phyloP scores from a whole-genome alignment of 1,140 invertebrate genomes.

The Brachionus paranguensis region DNA sequence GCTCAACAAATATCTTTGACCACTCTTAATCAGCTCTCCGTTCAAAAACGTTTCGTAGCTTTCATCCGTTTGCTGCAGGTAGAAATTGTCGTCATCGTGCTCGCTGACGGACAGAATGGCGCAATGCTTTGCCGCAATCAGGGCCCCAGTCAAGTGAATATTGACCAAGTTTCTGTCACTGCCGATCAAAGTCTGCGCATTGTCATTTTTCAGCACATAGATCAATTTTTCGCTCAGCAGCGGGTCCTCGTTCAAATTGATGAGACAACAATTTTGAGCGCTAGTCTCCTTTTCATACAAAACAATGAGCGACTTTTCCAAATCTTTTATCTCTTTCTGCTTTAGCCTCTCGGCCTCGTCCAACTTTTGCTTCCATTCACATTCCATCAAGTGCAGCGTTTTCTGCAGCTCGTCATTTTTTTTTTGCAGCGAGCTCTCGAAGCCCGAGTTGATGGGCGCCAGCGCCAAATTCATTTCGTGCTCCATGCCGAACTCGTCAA shows the following conservation, averaged over 20 bases:
- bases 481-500: neutral
- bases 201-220: constrained; percentile 58
- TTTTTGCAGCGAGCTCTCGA: constrained; percentile 56
- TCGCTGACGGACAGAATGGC: constrained; percentile 53
- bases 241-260: constrained; percentile 67
- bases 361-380: constrained; percentile 29
- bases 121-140: constrained; percentile 65
- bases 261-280: constrained; percentile 48
- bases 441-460: neutral
- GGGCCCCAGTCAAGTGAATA: constrained; percentile 63
- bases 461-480: constrained; percentile 12
- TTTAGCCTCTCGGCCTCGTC: constrained; percentile 45
- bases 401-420: constrained; percentile 44
- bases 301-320: constrained; percentile 49
- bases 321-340: constrained; percentile 50
- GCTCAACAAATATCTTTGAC: constrained; percentile 1
- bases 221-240: constrained; percentile 66
- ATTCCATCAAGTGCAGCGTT: neutral
- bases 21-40: constrained; percentile 49
- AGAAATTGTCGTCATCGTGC: neutral
- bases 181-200: constrained; percentile 51
- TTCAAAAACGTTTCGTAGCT: constrained; percentile 31
- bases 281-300: constrained; percentile 44
- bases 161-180: constrained; percentile 54
- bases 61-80: neutral